A percentile compares a stretch with the other conserved stretches of the same genome.
These are phyloP conservation scores for Ernsta delagoae DNA, from an alignment of 2,888 invertebrate species.

Conservation along the genomic window DNA sequence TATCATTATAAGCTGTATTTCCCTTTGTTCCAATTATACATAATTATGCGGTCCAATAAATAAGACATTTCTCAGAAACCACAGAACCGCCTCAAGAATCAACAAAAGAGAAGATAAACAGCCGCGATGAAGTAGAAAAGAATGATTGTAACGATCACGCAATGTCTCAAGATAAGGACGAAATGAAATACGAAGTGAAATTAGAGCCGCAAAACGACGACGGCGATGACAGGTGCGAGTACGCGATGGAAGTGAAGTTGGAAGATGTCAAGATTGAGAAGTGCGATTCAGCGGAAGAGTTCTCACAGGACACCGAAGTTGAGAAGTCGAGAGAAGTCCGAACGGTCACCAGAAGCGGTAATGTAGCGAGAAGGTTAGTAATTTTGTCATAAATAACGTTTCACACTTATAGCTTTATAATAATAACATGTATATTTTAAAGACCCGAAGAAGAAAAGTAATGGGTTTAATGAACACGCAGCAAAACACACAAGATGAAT, in stretches of 20 bases:
- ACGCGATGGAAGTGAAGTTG: constrained; percentile 15
- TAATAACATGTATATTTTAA: too few relatives aligned
- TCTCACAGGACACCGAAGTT: constrained; percentile 37
- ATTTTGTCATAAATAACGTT: not conserved
- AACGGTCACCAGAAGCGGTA: constrained; percentile 52
- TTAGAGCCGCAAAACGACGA: not conserved
- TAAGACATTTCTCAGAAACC: not conserved
- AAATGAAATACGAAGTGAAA: constrained; percentile 32
- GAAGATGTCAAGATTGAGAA: constrained; percentile 36
- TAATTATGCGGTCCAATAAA: not conserved
- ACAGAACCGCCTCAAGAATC: constrained; percentile 18
- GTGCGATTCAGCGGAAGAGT: constrained; percentile 50
- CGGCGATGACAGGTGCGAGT: not conserved
- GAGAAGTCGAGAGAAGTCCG: constrained; percentile 47
- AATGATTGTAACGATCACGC: not conserved
- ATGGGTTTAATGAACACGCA: too few relatives aligned
- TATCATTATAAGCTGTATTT: not conserved
- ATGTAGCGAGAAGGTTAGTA: constrained; percentile 57
- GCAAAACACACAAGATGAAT: too few relatives aligned
- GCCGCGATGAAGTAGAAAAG: constrained; percentile 21
- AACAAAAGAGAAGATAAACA: constrained; percentile 36
- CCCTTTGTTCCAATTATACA: too few relatives aligned
- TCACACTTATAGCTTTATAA: too few relatives aligned
- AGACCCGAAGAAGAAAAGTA: too few relatives aligned
- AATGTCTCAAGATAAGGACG: not conserved